These are phyloP conservation scores for Aphidoletes aphidimyza DNA, from an alignment of 2,888 invertebrate species.

Conservation along the genomic window DNA sequence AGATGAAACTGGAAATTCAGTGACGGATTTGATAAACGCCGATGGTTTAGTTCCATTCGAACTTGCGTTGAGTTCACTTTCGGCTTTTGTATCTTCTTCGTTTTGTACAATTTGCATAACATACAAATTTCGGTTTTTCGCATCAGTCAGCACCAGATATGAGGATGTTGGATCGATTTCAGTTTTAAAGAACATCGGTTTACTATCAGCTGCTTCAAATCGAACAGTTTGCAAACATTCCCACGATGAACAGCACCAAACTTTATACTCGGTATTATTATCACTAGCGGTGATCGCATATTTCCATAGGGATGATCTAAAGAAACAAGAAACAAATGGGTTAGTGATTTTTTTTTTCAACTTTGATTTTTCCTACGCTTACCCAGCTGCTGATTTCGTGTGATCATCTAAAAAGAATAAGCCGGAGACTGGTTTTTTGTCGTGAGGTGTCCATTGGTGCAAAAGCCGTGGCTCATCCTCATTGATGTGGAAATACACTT, in stretches of 20 bases:
- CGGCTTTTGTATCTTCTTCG: background rate
- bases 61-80: conserved; percentile 3
- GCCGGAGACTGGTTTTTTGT: conserved; percentile 84
- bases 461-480: conserved; percentile 81
- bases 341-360: no score
- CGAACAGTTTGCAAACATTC: conserved; percentile 88
- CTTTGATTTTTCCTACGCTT: conserved; percentile 67
- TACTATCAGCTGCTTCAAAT: conserved; percentile 70
- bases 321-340: background rate
- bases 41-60: conserved; percentile 62
- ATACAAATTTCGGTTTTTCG: conserved; percentile 84
- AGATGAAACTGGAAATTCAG: conserved; percentile 88
- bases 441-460: conserved; percentile 94
- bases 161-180: conserved; percentile 85
- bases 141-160: conserved; percentile 89
- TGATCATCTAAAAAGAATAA: conserved; percentile 95
- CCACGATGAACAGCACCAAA: conserved; percentile 97
- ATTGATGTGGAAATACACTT: conserved; percentile 78
- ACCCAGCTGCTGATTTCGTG: conserved; percentile 81
- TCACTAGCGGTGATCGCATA: conserved; percentile 92
- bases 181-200: conserved; percentile 67
- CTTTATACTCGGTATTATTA: conserved; percentile 88
- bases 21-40: conserved; percentile 78
- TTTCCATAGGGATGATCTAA: conserved; percentile 87
- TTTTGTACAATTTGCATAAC: conserved; percentile 76